Percentiles rank a stretch among this genome's conserved stretches.
These are phyloP conservation scores for Pristis pectinata DNA, from an alignment of 2,797 vertebrate genomes.

Conservation along the genomic window DNA sequence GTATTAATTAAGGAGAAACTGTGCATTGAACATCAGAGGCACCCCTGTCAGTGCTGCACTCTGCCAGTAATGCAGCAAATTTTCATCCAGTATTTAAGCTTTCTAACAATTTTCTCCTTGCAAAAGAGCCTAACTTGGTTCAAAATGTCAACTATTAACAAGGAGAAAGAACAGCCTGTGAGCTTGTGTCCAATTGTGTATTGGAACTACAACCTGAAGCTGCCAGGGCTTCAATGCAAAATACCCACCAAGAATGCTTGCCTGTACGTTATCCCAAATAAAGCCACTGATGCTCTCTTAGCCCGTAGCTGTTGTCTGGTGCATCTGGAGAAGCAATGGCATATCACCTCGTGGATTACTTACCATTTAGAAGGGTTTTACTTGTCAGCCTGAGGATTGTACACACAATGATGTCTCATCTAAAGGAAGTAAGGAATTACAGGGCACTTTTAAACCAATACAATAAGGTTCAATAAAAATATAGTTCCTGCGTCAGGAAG, in stretches of 20 bases:
- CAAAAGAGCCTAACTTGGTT: background rate
- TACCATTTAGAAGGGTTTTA: background rate
- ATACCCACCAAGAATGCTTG: background rate
- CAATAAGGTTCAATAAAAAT: background rate
- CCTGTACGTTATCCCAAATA: background rate
- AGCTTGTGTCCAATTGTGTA: too few species aligned
- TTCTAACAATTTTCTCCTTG: background rate
- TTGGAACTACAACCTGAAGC: background rate
- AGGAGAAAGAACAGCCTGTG: background rate
- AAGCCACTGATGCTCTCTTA: background rate
- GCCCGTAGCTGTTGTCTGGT: background rate
- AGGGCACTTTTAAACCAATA: background rate
- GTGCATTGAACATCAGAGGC: background rate
- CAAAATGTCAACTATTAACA: background rate
- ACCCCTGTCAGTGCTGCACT: background rate
- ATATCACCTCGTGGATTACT: background rate
- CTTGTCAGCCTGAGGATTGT: background rate
- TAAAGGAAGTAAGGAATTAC: background rate
- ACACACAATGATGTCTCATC: background rate
- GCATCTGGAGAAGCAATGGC: background rate
- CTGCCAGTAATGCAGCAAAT: background rate
- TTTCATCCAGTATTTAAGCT: background rate
- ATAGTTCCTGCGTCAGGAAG: background rate
- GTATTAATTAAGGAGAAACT: background rate
- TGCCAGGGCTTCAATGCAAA: background rate